Base-by-base conservation (phyloP, 2,888 invertebrate genomes). In the Drosophila demipolita region DNA sequence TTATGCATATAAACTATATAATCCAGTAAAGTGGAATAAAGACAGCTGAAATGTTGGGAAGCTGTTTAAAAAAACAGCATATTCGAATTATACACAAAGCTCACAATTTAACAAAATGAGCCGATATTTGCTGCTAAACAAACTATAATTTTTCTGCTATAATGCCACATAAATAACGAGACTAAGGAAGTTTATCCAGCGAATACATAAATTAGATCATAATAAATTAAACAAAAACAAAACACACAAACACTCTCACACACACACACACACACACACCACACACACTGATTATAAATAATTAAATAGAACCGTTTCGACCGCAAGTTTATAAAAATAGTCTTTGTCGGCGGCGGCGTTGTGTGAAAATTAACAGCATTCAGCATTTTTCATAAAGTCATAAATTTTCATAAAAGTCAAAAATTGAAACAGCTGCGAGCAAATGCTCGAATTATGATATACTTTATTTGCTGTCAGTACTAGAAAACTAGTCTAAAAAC, bases 151-250 rank as follows among this genome's bases (percentile, higher is more conserved):
- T 53, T 32, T 26, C 32, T 55, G 40, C 0, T n/a, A 67, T 53
- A 64, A 64, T 35, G 54, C 58, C 65, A 58, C 54, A 71, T 67
- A 67, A 65, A 55, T 71, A 53, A 71, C 45, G 48, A 61, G 32
- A 62, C 50, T 49, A 71, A 59, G 58, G 68, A 77, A 71, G 70
- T 77, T 74, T 65, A 66, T 66, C 45, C 66, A 42, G 53, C 63
- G 67, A 70, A 83, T 84, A 72, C 73, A 89, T 89, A 89, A 84
- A 89, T 89, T 82, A 79, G 73, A 66, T 69, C 74, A 74, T 71
- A 84, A 77, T 84, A 82, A 84, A 79, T 68, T 83, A 59, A 33
- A 69, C 26, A 38, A 69, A 49, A 40, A n/a, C 29, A 32, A 55
- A 20, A 45, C 15, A 36, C 2, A 36, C 15, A 7, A 5, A 36